phyloP scores from a whole-genome alignment of 1,140 invertebrate species.

The Drosophila truncata region DNA sequence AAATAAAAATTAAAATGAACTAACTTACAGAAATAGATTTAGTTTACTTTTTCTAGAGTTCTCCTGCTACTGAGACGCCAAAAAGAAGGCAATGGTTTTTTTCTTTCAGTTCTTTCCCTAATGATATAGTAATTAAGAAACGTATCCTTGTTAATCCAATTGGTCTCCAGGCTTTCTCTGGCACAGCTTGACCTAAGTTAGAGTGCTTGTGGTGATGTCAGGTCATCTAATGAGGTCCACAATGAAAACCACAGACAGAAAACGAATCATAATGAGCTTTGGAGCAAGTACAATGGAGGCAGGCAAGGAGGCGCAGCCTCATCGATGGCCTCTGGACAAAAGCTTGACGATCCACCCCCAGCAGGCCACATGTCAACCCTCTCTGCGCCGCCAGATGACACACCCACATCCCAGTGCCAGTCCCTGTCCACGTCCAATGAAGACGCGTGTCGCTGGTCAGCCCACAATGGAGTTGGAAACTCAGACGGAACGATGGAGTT shows the following conservation, averaged over 20 bases:
- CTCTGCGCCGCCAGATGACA: conserved; percentile 34
- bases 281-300: conserved; percentile 9
- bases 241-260: conserved; percentile 33
- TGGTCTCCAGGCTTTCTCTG: not conserved
- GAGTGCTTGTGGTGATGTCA: conserved; percentile 29
- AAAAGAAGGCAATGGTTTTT: not conserved
- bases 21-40: too few species aligned
- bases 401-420: conserved; percentile 33
- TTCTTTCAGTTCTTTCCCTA: too few species aligned
- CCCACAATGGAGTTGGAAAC: conserved; percentile 59
- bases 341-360: conserved; percentile 56
- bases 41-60: not conserved
- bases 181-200: conserved; percentile 30
- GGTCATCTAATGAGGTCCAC: conserved; percentile 30
- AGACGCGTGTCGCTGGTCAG: conserved; percentile 72
- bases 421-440: conserved; percentile 29
- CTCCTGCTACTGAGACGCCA: not conserved
- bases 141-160: not conserved
- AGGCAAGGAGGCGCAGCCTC: conserved; percentile 3
- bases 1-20: not conserved
- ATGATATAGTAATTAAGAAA: not conserved
- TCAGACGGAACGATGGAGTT: conserved; percentile 33
- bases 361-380: conserved; percentile 61
- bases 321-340: conserved; percentile 17
- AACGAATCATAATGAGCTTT: conserved; percentile 12